These are phyloP conservation scores for Caranx ignobilis DNA, from an alignment of 2,113 vertebrate species.

Conservation along the genomic window DNA sequence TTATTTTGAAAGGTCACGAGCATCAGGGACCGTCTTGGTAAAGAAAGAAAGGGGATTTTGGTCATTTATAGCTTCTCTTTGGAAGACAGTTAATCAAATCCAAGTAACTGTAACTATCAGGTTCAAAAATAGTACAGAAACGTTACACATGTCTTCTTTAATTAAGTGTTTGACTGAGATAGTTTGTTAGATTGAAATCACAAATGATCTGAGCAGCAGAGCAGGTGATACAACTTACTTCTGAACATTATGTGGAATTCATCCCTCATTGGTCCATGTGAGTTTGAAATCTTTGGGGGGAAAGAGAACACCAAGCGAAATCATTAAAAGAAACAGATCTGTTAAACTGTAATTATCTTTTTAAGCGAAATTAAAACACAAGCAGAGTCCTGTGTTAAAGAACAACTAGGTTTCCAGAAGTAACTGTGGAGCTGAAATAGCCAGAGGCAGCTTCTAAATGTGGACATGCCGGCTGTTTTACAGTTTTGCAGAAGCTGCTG, in stretches of 20 bases:
- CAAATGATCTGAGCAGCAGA: not conserved
- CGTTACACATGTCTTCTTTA: not conserved
- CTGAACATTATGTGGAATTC: slow-evolving; percentile 14
- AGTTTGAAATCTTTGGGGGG: slow-evolving; percentile 10
- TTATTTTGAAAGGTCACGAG: not conserved
- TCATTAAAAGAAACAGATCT: not conserved
- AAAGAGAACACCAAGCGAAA: not conserved
- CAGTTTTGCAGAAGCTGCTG: slow-evolving; percentile 35
- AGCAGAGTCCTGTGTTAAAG: not conserved
- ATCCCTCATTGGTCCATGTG: slow-evolving; percentile 6
- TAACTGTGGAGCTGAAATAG: slow-evolving; percentile 1
- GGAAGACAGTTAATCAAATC: not conserved
- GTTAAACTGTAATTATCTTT: not conserved
- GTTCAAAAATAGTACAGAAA: not conserved
- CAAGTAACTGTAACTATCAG: not conserved
- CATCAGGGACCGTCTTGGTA: not conserved
- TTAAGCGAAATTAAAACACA: not conserved
- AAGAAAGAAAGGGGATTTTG: slow-evolving; percentile 12
- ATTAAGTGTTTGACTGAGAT: not conserved
- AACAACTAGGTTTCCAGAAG: not conserved
- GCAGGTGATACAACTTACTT: slow-evolving; percentile 18
- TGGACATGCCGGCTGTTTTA: not conserved
- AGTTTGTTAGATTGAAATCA: not conserved
- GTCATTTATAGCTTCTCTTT: not conserved
- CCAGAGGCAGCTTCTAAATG: slow-evolving; percentile 24